Base-by-base conservation (phyloP, 2,888 invertebrate species). In the Metellina segmentata region DNA sequence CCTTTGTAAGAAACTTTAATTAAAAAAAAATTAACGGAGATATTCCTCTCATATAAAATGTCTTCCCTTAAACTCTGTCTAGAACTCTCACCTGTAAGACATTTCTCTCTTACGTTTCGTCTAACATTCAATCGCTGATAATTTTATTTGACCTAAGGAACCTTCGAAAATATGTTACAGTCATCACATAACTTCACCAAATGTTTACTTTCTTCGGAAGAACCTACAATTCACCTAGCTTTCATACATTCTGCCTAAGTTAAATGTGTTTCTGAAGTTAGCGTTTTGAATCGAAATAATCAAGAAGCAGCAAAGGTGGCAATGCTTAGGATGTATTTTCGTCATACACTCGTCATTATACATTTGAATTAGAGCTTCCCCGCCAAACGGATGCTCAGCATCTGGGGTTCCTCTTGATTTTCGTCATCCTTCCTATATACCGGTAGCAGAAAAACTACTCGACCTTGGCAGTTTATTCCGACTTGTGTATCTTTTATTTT, bases 391-490 rank as follows among this genome's bases (percentile, higher is more conserved):
- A 72, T 16, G 34, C 72, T 72, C 72, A 6, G 20, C 72, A 72
- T 20, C 77, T 77, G 48, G 51, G 72, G 34, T 79, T 72, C 81
- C 52, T 16, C 77, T 9, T 20, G 51, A 69, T 16, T 81, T 7
- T 20, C 71, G 81, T 83, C 74, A 83, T 74, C 72, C 52, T 81
- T 79, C 88, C 79, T 88, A 20, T 53, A 53, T 48, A 19, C 78
- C 71, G 49, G 70, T 53, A 53, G 74, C 75, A 53, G 85, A 82
- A 87, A 81, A 79, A 74, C 49, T 34, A 20, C 77, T 81, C 88
- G 78, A 72, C 90, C 91, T 93, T 90, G 82, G 61, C 19, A 75
- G 61, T 34, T 89, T 11, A 61, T 61, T 16, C 61, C 61, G 16
- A 11, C 61, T 61, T 16, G 61, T 61, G 9, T 61, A 7, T 61